Base-by-base conservation (phyloP, 37 sponge, comb jelly and placozoan genomes). In the Theonella swinhoei region DNA sequence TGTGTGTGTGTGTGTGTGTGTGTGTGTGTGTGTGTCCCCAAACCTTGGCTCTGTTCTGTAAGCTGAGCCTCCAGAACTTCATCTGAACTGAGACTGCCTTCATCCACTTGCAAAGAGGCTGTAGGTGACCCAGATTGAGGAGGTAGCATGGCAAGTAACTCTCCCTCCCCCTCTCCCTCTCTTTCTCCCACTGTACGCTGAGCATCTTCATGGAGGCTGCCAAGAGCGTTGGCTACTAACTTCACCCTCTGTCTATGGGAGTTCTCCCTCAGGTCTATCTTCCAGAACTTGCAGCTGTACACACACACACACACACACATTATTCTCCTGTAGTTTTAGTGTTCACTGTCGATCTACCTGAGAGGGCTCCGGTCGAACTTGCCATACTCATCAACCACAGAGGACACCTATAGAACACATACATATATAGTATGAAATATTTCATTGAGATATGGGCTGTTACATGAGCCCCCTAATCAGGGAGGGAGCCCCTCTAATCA, bases 251-350 rank as follows among this genome's bases (percentile, higher is more conserved):
- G 75, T 28, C 96, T 74, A 0, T 42, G 66, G 23, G 62, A 29
- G 74, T 93, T 89, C 70, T 96, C 96, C 75, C 83, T 87, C 30
- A 83, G 60, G 47, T 93, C 93, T 62, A 95, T 38, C 76, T 73
- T 68, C 80, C 67, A 77, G 63, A 83, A 90, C 23, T 20, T n/a
- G 5, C 31, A 47, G 34, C 62, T 35, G n/a, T n/a, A n/a, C n/a
- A n/a, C n/a, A n/a, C n/a, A n/a, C n/a, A n/a, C n/a, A n/a, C n/a
- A n/a, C n/a, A n/a, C n/a, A n/a, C n/a, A n/a, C n/a, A n/a, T n/a
- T n/a, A n/a, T n/a, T n/a, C n/a, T n/a, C n/a, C n/a, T n/a, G n/a
- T 7, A 47, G 54, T 32, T 36, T 35, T 37, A 37, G 38, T 35
- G 5, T 35, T 19, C 31, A 72, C 25, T n/a, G n/a, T n/a, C n/a